These are phyloP conservation scores for Hydrotaea cyrtoneurina DNA, from an alignment of 2,888 invertebrate species.

Conservation along the genomic window DNA sequence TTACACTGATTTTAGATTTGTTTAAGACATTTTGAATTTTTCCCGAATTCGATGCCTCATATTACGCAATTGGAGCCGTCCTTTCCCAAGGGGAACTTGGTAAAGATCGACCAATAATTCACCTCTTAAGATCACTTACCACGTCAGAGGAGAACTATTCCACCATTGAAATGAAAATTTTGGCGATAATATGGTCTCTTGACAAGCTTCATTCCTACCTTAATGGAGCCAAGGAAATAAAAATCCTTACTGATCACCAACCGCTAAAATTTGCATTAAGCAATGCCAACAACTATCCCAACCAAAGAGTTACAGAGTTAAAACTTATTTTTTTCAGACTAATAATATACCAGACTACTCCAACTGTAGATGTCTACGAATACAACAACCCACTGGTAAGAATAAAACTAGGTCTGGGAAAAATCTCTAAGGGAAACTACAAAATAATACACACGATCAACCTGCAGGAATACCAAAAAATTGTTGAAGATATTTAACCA, in stretches of 20 bases:
- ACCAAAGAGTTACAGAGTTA: neutral
- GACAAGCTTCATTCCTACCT: neutral
- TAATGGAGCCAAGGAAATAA: slow-evolving; percentile 6
- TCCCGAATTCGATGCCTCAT: slow-evolving; percentile 65
- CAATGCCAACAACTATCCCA: neutral
- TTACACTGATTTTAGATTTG: no score
- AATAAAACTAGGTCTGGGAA: slow-evolving; percentile 51
- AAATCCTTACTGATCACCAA: slow-evolving; percentile 35
- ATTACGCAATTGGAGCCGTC: slow-evolving; percentile 56
- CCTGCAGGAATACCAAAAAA: slow-evolving; percentile 43
- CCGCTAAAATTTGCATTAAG: no score
- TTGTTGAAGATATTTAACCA: neutral
- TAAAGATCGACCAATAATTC: slow-evolving; percentile 44
- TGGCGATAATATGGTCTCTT: no score
- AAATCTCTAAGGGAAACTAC: slow-evolving; percentile 54
- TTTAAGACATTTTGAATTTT: no score
- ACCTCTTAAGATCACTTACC: neutral
- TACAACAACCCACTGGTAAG: slow-evolving; percentile 55
- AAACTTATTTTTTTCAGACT: neutral
- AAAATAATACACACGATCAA: slow-evolving; percentile 68
- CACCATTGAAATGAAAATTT: no score
- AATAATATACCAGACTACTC: no score
- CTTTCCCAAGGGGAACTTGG: slow-evolving; percentile 57
- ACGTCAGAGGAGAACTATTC: no score
- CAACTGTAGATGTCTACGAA: neutral